Conservation (phyloP, 1,140 invertebrate genomes). For the Lepidostoma basale region DNA sequence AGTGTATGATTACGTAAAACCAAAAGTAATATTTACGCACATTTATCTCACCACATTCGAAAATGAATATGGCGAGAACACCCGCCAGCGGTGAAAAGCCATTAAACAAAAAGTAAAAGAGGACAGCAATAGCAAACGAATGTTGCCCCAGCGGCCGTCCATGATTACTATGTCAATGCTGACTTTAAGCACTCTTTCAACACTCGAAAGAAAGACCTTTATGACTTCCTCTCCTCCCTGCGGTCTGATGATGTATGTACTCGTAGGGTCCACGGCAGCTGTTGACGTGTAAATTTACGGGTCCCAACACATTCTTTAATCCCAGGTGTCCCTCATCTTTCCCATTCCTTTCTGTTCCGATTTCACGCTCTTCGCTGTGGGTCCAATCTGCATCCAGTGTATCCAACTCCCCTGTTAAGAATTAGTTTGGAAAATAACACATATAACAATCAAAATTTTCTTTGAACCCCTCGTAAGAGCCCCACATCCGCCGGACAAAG, state of each 20-base stretch:
- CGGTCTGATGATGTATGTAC: slow-evolving; percentile 1
- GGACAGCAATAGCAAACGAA: too few species aligned
- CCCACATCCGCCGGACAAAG: slow-evolving; percentile 26
- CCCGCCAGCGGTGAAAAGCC: too few species aligned
- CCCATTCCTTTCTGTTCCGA: slow-evolving; percentile 38
- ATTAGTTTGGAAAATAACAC: slow-evolving; percentile 35
- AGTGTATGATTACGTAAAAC: too few species aligned
- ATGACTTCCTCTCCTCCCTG: slow-evolving; percentile 4
- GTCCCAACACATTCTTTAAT: slow-evolving; percentile 28
- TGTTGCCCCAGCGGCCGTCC: too few species aligned
- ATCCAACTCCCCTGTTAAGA: slow-evolving; percentile 23
- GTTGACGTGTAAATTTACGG: slow-evolving; percentile 45
- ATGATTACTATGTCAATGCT: too few species aligned
- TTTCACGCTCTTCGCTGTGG: slow-evolving; percentile 46
- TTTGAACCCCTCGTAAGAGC: slow-evolving; percentile 7
- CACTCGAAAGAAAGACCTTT: background rate
- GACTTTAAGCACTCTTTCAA: background rate
- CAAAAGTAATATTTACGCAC: too few species aligned
- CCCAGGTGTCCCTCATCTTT: slow-evolving; percentile 38
- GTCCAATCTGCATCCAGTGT: slow-evolving; percentile 26
- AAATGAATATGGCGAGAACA: too few species aligned
- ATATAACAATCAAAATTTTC: slow-evolving; percentile 23
- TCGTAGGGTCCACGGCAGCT: slow-evolving; percentile 32
- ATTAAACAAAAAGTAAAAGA: too few species aligned
- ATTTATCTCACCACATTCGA: too few species aligned